Evolutionary conservation across 2,113 vertebrate genomes (phyloP), one percentile per base, ranked within the genome.

Genomic region (Damaliscus lunatus): DNA sequence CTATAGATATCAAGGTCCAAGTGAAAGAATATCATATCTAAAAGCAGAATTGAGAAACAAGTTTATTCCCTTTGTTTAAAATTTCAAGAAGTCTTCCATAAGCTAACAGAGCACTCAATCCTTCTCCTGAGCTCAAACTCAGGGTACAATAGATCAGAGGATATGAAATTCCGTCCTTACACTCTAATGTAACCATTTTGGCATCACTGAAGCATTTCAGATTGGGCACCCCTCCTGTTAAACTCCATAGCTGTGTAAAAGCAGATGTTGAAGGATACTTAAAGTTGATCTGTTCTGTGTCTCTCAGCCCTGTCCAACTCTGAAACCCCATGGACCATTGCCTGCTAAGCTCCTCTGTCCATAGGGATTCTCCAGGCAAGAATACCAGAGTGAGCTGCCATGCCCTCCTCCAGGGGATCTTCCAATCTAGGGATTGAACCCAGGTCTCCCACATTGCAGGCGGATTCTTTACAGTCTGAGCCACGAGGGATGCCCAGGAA

Each of bases 361-460:
- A 3, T 71, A 19, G n/a, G 10, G 10, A 40, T 71, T 23, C 19
- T 71, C n/a, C n/a, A 40, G 64, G 67, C 10, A 40, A 71, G 67
- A 71, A 71, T 40, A 71, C 10, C 21, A 0, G 0, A 6, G n/a
- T 23, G 64, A 21, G n/a, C n/a, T 71, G n/a, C 67, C 19, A 23
- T 71, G 67, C 19, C 67, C n/a, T 40, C 67, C 67, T 23, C 67
- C 19, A 40, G n/a, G 5, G n/a, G 10, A 40, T 12, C 67, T 71
- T 71, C 19, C 67, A 23, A 3, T 11, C n/a, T 23, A 71, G 9
- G 67, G 67, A 71, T 40, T 71, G 67, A 71, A 71, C 67, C 10
- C 67, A 71, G 5, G 19, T 40, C 19, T 71, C 67, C n/a, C 67
- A 71, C n/a, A 71, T 40, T 71, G 19, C 67, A 71, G 19, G 10